phyloP scores from a whole-genome alignment of 2,797 vertebrate genomes.

The Bryconaethiops microstoma region DNA sequence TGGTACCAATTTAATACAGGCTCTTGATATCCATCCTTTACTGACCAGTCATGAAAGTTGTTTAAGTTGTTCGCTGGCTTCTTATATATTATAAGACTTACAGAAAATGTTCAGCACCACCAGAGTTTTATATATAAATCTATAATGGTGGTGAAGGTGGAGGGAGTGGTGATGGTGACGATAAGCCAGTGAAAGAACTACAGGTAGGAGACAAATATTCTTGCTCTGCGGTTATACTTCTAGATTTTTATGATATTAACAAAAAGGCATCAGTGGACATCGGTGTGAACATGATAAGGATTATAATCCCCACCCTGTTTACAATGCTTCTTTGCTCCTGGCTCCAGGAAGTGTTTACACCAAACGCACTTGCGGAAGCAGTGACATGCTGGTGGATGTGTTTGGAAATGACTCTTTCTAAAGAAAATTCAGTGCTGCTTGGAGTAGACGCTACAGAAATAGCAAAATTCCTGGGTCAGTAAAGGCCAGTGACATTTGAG shows the following conservation, averaged over 20 bases:
- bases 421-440: slow-evolving; percentile 25
- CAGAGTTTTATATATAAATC: background rate
- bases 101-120: background rate
- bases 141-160: background rate
- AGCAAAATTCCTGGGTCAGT: slow-evolving; percentile 67
- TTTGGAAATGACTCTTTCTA: background rate
- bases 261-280: background rate
- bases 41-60: too few species aligned
- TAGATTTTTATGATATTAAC: slow-evolving; percentile 3
- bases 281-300: background rate
- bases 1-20: too few species aligned
- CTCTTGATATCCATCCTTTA: too few species aligned
- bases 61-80: background rate
- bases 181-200: background rate
- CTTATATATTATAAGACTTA: background rate
- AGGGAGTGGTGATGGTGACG: background rate
- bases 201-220: background rate
- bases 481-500: slow-evolving; percentile 52
- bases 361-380: slow-evolving; percentile 19
- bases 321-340: background rate
- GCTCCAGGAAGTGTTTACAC: slow-evolving; percentile 32
- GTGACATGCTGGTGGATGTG: slow-evolving; percentile 4
- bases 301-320: background rate
- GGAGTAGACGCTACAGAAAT: slow-evolving; percentile 53
- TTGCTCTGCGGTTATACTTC: background rate